Conservation (phyloP, 1,140 invertebrate species). For the Holcopasites calliopsidis region DNA sequence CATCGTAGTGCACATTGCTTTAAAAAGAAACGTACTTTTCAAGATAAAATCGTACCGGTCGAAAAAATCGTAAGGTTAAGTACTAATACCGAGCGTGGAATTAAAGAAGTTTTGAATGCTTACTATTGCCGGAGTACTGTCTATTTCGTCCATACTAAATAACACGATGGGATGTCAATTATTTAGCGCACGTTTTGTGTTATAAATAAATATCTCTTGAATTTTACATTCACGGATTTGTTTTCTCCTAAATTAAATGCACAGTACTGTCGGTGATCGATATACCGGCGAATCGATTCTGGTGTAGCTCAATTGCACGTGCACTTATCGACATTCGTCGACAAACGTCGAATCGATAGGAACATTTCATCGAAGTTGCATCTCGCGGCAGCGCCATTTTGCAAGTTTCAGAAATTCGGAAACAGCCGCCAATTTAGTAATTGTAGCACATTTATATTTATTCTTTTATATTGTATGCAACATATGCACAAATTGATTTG, state of each 20-base stretch:
- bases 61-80: slow-evolving; percentile 12
- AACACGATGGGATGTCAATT: background rate
- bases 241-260: background rate
- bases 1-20: too few relatives aligned
- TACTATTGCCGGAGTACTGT: slow-evolving; percentile 7
- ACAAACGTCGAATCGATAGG: too few relatives aligned
- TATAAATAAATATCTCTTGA: background rate
- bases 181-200: background rate
- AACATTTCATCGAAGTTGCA: too few relatives aligned
- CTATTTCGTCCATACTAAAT: slow-evolving; percentile 8
- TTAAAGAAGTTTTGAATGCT: slow-evolving; percentile 3
- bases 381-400: too few relatives aligned
- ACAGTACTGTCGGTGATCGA: background rate
- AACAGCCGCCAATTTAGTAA: too few relatives aligned
- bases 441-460: too few relatives aligned
- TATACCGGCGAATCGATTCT: too few relatives aligned
- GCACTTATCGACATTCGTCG: background rate
- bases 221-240: background rate
- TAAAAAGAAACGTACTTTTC: too few relatives aligned
- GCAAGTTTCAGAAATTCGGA: too few relatives aligned
- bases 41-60: too few relatives aligned
- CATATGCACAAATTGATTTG: too few relatives aligned
- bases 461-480: too few relatives aligned
- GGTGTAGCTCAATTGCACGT: background rate
- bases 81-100: background rate